A percentile compares a stretch with the other conserved stretches of the same genome.
Evolutionary conservation across 1,140 invertebrate genomes (phyloP).

Genomic region (Mesaphorura yosii): DNA sequence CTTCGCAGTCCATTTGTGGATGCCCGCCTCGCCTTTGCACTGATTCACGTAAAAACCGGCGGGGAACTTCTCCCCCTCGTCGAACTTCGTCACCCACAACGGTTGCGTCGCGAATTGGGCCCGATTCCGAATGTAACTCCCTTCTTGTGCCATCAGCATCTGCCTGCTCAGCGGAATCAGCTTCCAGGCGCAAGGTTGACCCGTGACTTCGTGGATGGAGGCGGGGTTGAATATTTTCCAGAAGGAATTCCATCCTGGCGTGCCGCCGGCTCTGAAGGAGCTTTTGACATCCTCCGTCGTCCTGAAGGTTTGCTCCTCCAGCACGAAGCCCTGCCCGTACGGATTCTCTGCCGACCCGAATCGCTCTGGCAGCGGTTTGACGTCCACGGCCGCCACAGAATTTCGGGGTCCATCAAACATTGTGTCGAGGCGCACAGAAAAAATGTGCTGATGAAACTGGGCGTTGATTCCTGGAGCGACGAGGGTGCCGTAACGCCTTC

Average conservation of each 20-base stretch:
- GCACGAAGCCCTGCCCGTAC: constrained; percentile 24
- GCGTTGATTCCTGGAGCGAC: constrained; percentile 16
- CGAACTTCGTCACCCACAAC: constrained; percentile 22
- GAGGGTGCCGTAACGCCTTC: constrained; percentile 17
- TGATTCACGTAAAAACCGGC: constrained; percentile 29
- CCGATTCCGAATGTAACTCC: constrained; percentile 17
- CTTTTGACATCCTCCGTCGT: constrained; percentile 1
- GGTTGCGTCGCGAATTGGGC: constrained; percentile 25
- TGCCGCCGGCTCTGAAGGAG: not conserved
- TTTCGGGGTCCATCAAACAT: constrained; percentile 28
- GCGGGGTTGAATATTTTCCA: constrained; percentile 26
- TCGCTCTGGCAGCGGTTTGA: constrained; percentile 13
- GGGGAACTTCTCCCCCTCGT: constrained; percentile 16
- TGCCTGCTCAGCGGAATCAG: constrained; percentile 16
- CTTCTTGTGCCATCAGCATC: constrained; percentile 14
- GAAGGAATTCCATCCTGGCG: constrained; percentile 2
- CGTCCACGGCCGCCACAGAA: constrained; percentile 19
- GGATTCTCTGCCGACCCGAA: constrained; percentile 21
- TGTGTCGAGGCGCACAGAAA: constrained; percentile 23
- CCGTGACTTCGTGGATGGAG: constrained; percentile 17
- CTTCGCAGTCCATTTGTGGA: constrained; percentile 15
- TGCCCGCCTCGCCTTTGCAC: constrained; percentile 20
- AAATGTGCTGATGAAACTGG: constrained; percentile 30
- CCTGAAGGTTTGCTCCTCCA: constrained; percentile 8
- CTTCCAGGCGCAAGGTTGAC: constrained; percentile 25